A percentile compares a stretch with the other conserved stretches of the same genome.
Evolutionary conservation across 2,888 invertebrate genomes (phyloP).

Genomic region (Onchidella celtica): DNA sequence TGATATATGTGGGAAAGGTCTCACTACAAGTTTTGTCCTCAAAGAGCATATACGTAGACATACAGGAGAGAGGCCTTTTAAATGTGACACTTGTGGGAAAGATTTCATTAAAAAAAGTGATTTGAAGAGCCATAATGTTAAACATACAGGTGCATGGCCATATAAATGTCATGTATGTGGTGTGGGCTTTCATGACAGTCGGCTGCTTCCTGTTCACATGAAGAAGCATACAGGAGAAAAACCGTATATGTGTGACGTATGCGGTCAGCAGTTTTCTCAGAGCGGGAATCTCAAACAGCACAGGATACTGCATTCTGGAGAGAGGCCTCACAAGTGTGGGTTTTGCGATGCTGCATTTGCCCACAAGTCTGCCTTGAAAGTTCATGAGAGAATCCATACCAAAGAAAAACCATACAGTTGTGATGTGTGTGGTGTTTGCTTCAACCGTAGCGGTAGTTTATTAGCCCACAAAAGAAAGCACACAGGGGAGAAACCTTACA

Average conservation of each 20-base stretch:
- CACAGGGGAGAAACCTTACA: neutral
- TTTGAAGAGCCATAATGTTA: slow-evolving; percentile 23
- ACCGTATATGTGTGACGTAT: slow-evolving; percentile 32
- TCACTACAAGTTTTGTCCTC: slow-evolving; percentile 1
- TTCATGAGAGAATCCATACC: slow-evolving; percentile 12
- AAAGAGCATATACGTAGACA: slow-evolving; percentile 4
- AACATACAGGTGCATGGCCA: slow-evolving; percentile 41
- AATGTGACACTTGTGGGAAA: slow-evolving; percentile 14
- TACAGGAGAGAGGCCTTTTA: too few species aligned
- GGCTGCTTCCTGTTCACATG: neutral
- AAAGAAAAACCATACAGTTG: neutral
- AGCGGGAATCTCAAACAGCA: slow-evolving; percentile 32
- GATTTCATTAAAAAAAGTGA: slow-evolving; percentile 1
- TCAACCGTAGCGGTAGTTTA: neutral
- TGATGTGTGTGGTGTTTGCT: neutral
- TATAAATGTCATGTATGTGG: slow-evolving; percentile 38
- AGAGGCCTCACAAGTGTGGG: slow-evolving; percentile 24
- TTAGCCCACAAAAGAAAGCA: neutral
- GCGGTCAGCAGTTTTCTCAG: slow-evolving; percentile 34
- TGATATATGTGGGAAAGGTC: neutral
- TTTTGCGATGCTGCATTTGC: slow-evolving; percentile 31
- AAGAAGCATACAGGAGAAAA: too few species aligned
- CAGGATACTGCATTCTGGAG: slow-evolving; percentile 33
- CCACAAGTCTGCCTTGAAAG: slow-evolving; percentile 15
- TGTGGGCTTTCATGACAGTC: neutral